Base-by-base conservation (phyloP, 2,113 vertebrate genomes). In the Istiophorus platypterus region DNA sequence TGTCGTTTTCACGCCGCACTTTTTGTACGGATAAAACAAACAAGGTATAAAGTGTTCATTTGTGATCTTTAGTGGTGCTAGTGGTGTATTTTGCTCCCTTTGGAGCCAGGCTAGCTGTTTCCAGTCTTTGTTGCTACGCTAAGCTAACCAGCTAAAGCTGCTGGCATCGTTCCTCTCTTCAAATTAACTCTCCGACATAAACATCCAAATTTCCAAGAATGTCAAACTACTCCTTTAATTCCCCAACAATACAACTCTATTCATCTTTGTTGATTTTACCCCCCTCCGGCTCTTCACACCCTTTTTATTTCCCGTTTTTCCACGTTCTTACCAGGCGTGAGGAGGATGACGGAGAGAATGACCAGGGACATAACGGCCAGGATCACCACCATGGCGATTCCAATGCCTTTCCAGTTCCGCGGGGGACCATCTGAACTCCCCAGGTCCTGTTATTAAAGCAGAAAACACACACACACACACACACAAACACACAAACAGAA, bases 401-500 rank as follows among this genome's bases (percentile, higher is more conserved):
- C 94, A n/a, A 96, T 96, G 76, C 96, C 96, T 80, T 95, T 96
- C 96, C 96, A 96, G 85, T 96, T 96, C 65, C 95, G 90, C 0
- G 96, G 96, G 9, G 95, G 94, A n/a, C 93, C 94, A 1, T 90
- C 90, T 45, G 92, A 74, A 51, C 93, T 92, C 26, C 94, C 90
- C 89, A 95, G 88, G 83, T 95, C 95, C 96, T 96, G 93, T 64
- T 26, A 24, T 9, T 7, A 49, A 83, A 76, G 47, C 76, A 79
- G 65, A 76, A 71, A 3, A 79, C 66, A 70, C 49, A 78, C 31
- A 79, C 49, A 88, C 31, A 71, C n/a, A 72, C 34, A 84, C 41
- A 78, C 80, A 76, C 45, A 71, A 3, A 79, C 66, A 70, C 49
- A 78, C 31, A 79, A 56, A 88, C 31, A 71, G 10, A 22, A 47